A percentile compares a stretch with the other conserved stretches of the same genome.
These are phyloP conservation scores for Siniperca knerii DNA, from an alignment of 2,113 vertebrate genomes.

Conservation along the genomic window DNA sequence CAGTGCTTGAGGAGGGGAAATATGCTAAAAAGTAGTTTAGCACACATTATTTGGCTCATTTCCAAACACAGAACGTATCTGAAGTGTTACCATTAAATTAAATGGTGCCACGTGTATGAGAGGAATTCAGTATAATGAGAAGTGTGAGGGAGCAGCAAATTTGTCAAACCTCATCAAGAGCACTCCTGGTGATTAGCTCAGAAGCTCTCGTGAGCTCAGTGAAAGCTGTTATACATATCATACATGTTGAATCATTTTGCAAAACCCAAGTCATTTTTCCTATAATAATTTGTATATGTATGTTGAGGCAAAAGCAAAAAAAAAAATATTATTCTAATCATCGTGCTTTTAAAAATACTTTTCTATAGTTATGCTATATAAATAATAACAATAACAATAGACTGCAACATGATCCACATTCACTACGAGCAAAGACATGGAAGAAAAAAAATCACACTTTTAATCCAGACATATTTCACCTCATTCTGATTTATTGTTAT, in stretches of 20 bases:
- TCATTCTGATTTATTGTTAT: slow-evolving; percentile 81
- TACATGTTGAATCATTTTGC: slow-evolving; percentile 30
- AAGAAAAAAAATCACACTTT: slow-evolving; percentile 67
- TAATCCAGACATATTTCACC: slow-evolving; percentile 80
- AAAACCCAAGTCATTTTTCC: neutral
- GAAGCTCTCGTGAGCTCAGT: slow-evolving; percentile 49
- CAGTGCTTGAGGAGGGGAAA: slow-evolving; percentile 14
- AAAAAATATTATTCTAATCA: slow-evolving; percentile 9
- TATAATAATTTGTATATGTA: neutral
- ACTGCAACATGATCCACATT: slow-evolving; percentile 37
- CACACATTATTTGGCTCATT: slow-evolving; percentile 17
- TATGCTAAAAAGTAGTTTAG: slow-evolving; percentile 17
- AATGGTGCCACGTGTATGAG: slow-evolving; percentile 21
- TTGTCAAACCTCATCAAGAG: slow-evolving; percentile 46
- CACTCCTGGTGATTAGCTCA: slow-evolving; percentile 55
- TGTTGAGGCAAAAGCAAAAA: slow-evolving; percentile 13
- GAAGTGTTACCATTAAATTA: slow-evolving; percentile 43
- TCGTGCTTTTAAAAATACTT: slow-evolving; percentile 6
- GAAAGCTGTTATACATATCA: slow-evolving; percentile 22
- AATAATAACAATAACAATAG: slow-evolving; percentile 60
- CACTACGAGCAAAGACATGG: slow-evolving; percentile 14
- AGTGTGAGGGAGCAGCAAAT: slow-evolving; percentile 31
- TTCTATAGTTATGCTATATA: neutral
- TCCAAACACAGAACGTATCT: slow-evolving; percentile 22
- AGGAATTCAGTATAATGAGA: slow-evolving; percentile 37